phyloP scores from a whole-genome alignment of 2,113 vertebrate genomes.

The Sminthopsis crassicaudata region DNA sequence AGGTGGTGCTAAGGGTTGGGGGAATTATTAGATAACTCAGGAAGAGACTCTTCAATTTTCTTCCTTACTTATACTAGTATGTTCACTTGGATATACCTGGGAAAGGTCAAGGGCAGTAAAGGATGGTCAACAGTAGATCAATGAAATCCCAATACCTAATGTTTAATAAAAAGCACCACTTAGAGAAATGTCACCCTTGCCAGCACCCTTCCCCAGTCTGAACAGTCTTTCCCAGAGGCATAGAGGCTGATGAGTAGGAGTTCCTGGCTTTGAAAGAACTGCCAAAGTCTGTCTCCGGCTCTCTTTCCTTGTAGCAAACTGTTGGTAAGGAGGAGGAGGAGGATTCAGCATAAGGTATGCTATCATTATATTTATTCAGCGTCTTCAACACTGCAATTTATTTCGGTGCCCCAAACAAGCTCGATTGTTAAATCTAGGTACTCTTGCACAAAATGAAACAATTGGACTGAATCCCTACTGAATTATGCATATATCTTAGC shows the following conservation, averaged over 20 bases:
- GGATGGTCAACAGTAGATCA: not conserved
- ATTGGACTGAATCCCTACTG: conserved; percentile 61
- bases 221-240: conserved; percentile 48
- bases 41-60: not conserved
- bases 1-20: not conserved
- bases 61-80: conserved; percentile 4
- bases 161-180: conserved; percentile 17
- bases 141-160: not conserved
- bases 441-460: conserved; percentile 72
- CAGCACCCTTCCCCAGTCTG: conserved; percentile 36
- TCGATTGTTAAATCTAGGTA: conserved; percentile 78
- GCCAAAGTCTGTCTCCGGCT: conserved; percentile 57
- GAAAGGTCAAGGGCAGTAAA: not conserved
- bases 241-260: conserved; percentile 60
- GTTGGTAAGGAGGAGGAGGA: conserved; percentile 70
- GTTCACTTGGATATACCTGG: not conserved
- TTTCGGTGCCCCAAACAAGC: conserved; percentile 77
- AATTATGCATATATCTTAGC: conserved; percentile 74
- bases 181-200: conserved; percentile 35
- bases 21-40: conserved; percentile 2
- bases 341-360: conserved; percentile 64
- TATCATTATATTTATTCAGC: conserved; percentile 76
- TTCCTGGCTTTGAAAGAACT: conserved; percentile 60
- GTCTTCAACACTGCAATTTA: conserved; percentile 74
- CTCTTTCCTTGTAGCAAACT: conserved; percentile 67